These are phyloP conservation scores for Amiota mariae DNA, from an alignment of 2,888 invertebrate species.

Conservation along the genomic window DNA sequence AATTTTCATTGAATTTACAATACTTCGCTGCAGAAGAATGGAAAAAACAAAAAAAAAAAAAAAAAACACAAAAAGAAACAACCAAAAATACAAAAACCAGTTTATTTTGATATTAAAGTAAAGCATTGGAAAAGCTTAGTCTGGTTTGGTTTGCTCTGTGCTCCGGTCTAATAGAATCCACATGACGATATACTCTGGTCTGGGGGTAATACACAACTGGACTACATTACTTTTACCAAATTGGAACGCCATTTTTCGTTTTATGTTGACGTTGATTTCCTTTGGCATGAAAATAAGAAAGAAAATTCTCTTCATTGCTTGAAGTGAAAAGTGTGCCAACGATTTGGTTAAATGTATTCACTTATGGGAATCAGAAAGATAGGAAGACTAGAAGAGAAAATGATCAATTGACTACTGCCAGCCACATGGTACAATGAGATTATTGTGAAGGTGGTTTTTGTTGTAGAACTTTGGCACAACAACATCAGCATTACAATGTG, in stretches of 20 bases:
- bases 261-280: neutral
- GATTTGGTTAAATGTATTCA: neutral
- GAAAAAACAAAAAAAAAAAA: neutral
- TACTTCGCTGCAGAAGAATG: neutral
- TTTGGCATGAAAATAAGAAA: neutral
- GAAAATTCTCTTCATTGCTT: neutral
- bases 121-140: too few species aligned
- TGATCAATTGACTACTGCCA: too few species aligned
- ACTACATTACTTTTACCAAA: slow-evolving; percentile 15
- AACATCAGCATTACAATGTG: too few species aligned
- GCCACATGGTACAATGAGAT: too few species aligned
- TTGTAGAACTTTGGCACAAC: too few species aligned
- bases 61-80: slow-evolving; percentile 4
- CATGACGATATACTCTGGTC: too few species aligned
- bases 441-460: too few species aligned
- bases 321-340: slow-evolving; percentile 20
- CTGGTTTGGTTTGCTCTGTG: too few species aligned
- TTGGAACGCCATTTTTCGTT: slow-evolving; percentile 17
- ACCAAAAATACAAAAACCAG: slow-evolving; percentile 1
- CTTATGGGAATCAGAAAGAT: too few species aligned
- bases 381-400: too few species aligned
- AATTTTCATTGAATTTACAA: slow-evolving; percentile 3
- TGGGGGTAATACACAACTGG: neutral
- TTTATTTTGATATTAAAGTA: neutral
- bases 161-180: too few species aligned